Base-by-base conservation (phyloP, 2,113 vertebrate genomes). In the Melanostigma gelatinosum region DNA sequence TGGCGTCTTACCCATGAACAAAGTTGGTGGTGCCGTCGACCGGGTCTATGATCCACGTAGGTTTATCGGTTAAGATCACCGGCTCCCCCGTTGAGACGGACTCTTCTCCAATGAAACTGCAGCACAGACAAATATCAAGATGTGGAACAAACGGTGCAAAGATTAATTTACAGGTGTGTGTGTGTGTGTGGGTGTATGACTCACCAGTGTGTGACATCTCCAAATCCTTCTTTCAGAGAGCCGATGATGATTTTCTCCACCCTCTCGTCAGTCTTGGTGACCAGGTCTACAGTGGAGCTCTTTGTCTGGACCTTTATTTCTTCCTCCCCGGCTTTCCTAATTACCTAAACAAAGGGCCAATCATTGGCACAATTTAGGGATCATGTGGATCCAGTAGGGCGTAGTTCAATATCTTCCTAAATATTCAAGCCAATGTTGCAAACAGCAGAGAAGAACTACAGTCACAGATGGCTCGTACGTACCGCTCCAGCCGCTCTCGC, bases 1-100 rank as follows among this genome's bases (percentile, higher is more conserved):
- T 6, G 18, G 52, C 16, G 8, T 55, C 75, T 67, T 83, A 99
- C 97, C 97, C 96, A 61, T 99, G 98, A 6, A 99, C 97, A 38
- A 99, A 99, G 94, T 99, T 99, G 22, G 97, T 99, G 52, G 98
- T 99, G 63, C 97, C 97, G 3, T 99, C 98, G 84, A 99, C 95
- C 0, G 98, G 96, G 88, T 99, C 97, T 18, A 99, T 97, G 89
- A 99, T 99, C 98, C 98, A 99, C 0, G 97, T 99, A 6, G 97
- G 97, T 66, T 96, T 95, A 79, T 98, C 95, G 0, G 97, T 97
- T 70, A 99, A 86, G 82, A 95, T 3, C 48, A 96, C 96, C 27
- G 94, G 88, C 64, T 95, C 89, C 18, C 97, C 97, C 16, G 96
- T 96, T 12, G 97, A 96, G 48, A 99, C 97, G 0, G 98, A 99